Percentiles rank a stretch among this genome's conserved stretches.
Evolutionary conservation across 2,888 invertebrate genomes (phyloP).

Genomic region (Ceriagrion tenellum): DNA sequence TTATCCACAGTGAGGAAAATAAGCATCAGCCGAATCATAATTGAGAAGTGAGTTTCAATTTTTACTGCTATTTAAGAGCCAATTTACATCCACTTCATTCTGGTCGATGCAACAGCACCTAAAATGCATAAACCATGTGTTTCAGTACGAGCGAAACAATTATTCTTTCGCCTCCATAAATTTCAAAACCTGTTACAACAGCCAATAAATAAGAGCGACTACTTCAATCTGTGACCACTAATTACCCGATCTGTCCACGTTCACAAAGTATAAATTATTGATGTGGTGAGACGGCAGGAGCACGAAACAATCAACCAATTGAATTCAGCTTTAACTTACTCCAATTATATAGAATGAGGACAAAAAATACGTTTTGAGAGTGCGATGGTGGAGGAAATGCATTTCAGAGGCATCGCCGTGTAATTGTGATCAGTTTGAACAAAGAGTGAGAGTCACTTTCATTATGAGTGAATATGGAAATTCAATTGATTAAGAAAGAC

Average conservation of each 20-base stretch:
- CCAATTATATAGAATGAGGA: neutral
- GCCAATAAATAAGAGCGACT: neutral
- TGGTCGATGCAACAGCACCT: neutral
- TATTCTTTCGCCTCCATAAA: neutral
- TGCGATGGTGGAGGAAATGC: neutral
- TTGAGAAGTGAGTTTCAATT: too few relatives aligned
- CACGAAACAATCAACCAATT: neutral
- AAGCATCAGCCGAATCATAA: too few relatives aligned
- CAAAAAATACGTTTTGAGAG: too few relatives aligned
- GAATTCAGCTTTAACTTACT: neutral
- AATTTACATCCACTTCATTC: neutral
- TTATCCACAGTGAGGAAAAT: too few relatives aligned
- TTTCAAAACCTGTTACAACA: constrained; percentile 9
- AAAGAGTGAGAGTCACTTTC: neutral
- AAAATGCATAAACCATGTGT: neutral
- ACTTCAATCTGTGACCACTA: neutral
- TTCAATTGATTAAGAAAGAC: neutral
- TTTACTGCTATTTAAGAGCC: neutral
- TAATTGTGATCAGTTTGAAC: neutral
- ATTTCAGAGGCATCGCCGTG: neutral
- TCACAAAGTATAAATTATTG: neutral
- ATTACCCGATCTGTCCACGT: neutral
- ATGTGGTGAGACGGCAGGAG: neutral
- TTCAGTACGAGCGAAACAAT: neutral
- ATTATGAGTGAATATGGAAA: neutral